A percentile compares a stretch with the other conserved stretches of the same genome.
Conservation (phyloP, 2,888 invertebrate species). For the Cheilosia impressa region DNA sequence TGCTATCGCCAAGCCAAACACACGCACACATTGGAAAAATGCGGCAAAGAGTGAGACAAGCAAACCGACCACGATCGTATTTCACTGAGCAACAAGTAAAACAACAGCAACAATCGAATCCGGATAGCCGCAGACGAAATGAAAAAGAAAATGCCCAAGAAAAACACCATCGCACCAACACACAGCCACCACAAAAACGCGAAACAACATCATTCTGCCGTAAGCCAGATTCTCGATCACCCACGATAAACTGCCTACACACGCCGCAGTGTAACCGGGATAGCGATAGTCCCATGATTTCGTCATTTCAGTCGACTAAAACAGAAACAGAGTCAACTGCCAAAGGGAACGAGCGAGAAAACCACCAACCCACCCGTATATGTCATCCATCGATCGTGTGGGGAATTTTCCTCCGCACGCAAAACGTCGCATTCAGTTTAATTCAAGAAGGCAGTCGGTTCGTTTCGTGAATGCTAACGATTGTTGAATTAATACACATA, state of each 20-base stretch:
- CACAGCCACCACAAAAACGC: neutral
- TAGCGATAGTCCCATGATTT: neutral
- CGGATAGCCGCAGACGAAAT: neutral
- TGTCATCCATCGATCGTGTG: constrained; percentile 28
- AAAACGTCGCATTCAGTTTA: constrained; percentile 56
- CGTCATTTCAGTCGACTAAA: neutral
- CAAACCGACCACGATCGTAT: constrained; percentile 53
- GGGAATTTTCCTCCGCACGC: constrained; percentile 36
- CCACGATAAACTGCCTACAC: constrained; percentile 50
- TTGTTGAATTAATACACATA: constrained; percentile 62
- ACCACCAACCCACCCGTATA: constrained; percentile 22
- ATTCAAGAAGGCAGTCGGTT: constrained; percentile 68
- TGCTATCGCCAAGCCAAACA: neutral
- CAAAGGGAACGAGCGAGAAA: constrained; percentile 34
- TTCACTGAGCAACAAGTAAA: constrained; percentile 69
- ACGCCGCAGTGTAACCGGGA: constrained; percentile 36
- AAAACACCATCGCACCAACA: constrained; percentile 12
- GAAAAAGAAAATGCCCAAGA: neutral
- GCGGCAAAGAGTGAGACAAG: constrained; percentile 45
- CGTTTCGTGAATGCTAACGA: constrained; percentile 66
- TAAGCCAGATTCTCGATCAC: constrained; percentile 50
- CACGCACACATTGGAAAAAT: neutral
- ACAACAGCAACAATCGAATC: constrained; percentile 2
- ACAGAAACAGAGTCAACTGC: constrained; percentile 7
- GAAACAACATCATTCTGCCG: constrained; percentile 27